Percentiles rank a stretch among this genome's conserved stretches.
Conservation (phyloP, 2,888 invertebrate genomes). For the Hirtodrosophila alboralis region DNA sequence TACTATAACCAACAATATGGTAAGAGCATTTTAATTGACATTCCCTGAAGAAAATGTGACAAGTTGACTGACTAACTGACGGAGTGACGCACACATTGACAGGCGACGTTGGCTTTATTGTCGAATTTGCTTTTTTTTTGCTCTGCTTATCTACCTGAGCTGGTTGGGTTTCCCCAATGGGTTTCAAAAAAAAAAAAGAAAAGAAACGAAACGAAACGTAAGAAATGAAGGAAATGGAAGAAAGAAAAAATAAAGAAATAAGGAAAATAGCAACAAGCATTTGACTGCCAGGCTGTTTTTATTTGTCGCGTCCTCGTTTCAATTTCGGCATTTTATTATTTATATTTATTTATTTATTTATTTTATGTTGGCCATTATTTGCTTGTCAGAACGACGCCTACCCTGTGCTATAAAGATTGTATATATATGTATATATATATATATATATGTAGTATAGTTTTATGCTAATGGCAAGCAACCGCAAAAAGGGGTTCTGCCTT, state of each 20-base stretch:
- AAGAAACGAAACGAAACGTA: no score
- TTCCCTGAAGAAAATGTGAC: conserved; percentile 41
- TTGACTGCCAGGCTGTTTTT: conserved; percentile 36
- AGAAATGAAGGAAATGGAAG: no score
- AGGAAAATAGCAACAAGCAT: conserved; percentile 65
- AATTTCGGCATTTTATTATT: conserved; percentile 64
- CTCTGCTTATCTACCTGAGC: conserved; percentile 48
- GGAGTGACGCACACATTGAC: conserved; percentile 45
- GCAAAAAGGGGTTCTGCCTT: conserved; percentile 67
- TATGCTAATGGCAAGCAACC: conserved; percentile 69
- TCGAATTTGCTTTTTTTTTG: conserved; percentile 29
- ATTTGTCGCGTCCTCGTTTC: conserved; percentile 49
- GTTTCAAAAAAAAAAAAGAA: conserved; percentile 7
- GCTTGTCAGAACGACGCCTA: conserved; percentile 16
- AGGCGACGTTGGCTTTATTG: conserved; percentile 36
- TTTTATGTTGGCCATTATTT: conserved; percentile 46
- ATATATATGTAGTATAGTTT: conserved; percentile 32
- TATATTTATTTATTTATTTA: conserved; percentile 64
- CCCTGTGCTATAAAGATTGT: neutral
- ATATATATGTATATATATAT: no score
- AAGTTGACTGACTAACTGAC: conserved; percentile 30
- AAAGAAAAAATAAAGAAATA: neutral
- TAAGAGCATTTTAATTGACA: conserved; percentile 38
- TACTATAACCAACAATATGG: conserved; percentile 1
- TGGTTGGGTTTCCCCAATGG: conserved; percentile 42